These are phyloP conservation scores for Sanderia malayensis DNA, from an alignment of 30 jellyfish, hydroid and myxozoan genomes.

Conservation along the genomic window DNA sequence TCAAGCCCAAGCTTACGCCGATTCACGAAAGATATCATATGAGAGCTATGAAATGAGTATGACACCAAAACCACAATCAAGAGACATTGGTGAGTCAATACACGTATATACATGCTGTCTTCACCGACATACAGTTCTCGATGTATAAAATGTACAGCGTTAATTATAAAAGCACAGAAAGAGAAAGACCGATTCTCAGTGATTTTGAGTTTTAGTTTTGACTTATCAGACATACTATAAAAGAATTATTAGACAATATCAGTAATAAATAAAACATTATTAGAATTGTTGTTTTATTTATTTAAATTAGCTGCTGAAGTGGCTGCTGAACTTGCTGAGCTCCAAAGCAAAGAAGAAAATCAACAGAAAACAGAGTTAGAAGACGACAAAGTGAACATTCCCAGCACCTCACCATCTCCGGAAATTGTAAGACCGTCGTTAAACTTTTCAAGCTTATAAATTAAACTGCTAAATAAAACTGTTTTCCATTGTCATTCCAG, in stretches of 20 bases:
- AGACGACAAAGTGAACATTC: conserved; percentile 33
- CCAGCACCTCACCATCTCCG: conserved; percentile 41
- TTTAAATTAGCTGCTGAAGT: conserved; percentile 83
- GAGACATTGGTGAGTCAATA: conserved; percentile 85
- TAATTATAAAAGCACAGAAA: no score
- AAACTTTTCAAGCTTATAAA: no score
- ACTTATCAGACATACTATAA: no score
- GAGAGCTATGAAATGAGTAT: conserved; percentile 75
- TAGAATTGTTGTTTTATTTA: no score
- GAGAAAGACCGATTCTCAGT: no score
- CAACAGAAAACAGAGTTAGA: conserved; percentile 39
- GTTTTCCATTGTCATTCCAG: no score
- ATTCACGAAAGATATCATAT: conserved; percentile 77
- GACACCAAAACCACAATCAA: conserved; percentile 51
- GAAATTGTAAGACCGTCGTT: conserved; percentile 50
- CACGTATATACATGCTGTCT: no score
- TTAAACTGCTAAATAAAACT: no score
- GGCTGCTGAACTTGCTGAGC: conserved; percentile 88
- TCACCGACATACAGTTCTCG: no score
- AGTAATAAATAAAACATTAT: no score
- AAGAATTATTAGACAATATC: no score
- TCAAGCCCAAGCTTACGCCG: conserved; percentile 95
- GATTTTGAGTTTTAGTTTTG: not conserved
- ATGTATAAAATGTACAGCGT: no score
- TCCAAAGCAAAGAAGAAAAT: conserved; percentile 60